Percentiles rank a stretch among this genome's conserved stretches.
phyloP scores from a whole-genome alignment of 2,888 invertebrate species.

The Cerastis leucographa region DNA sequence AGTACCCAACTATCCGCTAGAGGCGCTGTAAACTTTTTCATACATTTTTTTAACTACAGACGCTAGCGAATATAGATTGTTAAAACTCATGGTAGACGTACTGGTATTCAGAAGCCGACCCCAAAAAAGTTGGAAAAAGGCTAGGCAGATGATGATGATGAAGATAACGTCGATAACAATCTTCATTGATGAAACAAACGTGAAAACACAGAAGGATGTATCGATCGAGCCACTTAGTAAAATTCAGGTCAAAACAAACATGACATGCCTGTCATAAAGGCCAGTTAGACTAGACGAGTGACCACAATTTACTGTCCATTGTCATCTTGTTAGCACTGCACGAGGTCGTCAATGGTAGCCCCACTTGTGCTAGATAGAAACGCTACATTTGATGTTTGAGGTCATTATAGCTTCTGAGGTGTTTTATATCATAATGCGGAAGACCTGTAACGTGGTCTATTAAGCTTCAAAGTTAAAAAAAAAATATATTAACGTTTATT shows the following conservation, averaged over 20 bases:
- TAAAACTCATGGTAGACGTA: too few relatives aligned
- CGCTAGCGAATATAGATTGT: too few relatives aligned
- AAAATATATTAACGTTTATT: too few relatives aligned
- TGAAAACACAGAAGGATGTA: background rate
- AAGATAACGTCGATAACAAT: too few relatives aligned
- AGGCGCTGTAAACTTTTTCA: too few relatives aligned
- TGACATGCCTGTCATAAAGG: slow-evolving; percentile 11
- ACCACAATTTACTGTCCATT: slow-evolving; percentile 17
- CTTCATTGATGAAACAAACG: background rate
- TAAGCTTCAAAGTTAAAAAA: background rate
- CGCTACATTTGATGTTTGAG: slow-evolving; percentile 9
- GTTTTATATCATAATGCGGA: background rate
- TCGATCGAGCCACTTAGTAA: background rate
- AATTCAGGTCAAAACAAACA: slow-evolving; percentile 30
- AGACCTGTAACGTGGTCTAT: background rate
- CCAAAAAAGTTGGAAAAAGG: too few relatives aligned
- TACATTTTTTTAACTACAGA: too few relatives aligned
- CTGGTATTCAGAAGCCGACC: too few relatives aligned
- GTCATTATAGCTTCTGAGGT: background rate
- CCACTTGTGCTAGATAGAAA: background rate
- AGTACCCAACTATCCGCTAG: too few relatives aligned
- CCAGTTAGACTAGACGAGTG: slow-evolving; percentile 1
- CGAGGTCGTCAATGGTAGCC: background rate
- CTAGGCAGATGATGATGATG: too few relatives aligned
- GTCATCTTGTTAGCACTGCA: slow-evolving; percentile 34